phyloP scores from a whole-genome alignment of 2,888 invertebrate genomes.

The Polydrusus cervinus region DNA sequence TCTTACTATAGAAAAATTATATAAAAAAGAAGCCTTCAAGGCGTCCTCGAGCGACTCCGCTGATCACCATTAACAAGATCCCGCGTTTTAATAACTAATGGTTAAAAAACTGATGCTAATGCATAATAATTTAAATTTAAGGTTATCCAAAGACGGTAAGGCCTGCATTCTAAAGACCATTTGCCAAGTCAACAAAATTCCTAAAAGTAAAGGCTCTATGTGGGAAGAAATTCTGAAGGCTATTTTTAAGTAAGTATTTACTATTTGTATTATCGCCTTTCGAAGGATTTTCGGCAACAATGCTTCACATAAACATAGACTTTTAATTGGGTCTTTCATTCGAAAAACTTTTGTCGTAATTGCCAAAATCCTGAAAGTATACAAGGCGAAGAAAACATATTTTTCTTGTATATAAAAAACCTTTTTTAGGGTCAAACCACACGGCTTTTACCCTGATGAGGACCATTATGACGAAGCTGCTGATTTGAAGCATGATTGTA shows the following conservation, averaged over 20 bases:
- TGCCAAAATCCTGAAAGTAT: no score
- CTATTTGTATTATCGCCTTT: background rate
- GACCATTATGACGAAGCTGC: conserved; percentile 72
- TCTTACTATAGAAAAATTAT: no score
- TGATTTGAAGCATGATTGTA: conserved; percentile 68
- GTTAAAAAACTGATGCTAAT: no score
- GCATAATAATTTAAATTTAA: conserved; percentile 54
- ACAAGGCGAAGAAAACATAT: no score
- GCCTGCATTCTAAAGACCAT: conserved; percentile 79
- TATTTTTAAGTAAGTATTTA: conserved; percentile 77
- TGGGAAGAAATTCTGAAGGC: conserved; percentile 78
- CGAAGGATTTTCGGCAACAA: no score
- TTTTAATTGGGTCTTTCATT: no score
- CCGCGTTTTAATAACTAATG: no score
- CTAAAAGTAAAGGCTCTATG: conserved; percentile 74
- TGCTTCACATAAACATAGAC: no score
- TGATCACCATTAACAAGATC: no score
- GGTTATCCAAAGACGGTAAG: conserved; percentile 72
- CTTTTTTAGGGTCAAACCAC: conserved; percentile 73
- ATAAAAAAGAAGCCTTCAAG: no score
- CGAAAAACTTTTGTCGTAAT: no score
- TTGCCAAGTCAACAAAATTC: conserved; percentile 77
- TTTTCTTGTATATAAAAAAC: background rate
- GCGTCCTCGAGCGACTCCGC: no score
- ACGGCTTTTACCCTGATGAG: conserved; percentile 62